Base-by-base conservation (phyloP, 2,113 vertebrate genomes). In the Indicator maculatus region DNA sequence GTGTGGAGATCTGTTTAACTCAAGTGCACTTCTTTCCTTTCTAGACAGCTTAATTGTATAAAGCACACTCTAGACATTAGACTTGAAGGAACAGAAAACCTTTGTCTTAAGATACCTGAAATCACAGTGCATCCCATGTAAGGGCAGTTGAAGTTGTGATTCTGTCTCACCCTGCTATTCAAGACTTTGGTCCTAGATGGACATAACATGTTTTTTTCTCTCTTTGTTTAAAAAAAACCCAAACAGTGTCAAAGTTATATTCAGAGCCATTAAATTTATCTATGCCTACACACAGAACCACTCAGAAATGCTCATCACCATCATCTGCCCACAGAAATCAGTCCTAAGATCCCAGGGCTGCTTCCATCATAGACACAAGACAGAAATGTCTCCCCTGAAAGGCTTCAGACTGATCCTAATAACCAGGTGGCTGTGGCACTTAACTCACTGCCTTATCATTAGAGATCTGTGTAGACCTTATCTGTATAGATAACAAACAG, bases 171-270 rank as follows among this genome's bases (percentile, higher is more conserved):
- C 6, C 23, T 60, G 52, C 13, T 30, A 9, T 18, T 47, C 33
- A 33, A 39, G 20, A 47, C 33, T 38, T 53, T 69, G 39, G 9
- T 66, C 30, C 9, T 4, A 50, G 47, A 8, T 24, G 15, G 33
- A 23, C 11, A 13, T 8, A 50, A 6, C 14, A 52, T 27, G 20
- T 23, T 69, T 67, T 44, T 16, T 44, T 44, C 41, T 44, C 41
- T 41, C 41, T 41, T 41, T 44, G 16, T 55, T 44, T 16, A 16
- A 16, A 44, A 44, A 44, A 38, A 39, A 61, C n/a, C n/a, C 28
- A 18, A 50, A 2, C 27, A 30, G 24, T 69, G 45, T 4, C 30
- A 36, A 47, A 50, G 13, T 33, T 33, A 38, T 0, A 0, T 27
- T 67, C 6, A 9, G 10, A 24, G 12, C 30, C 33, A 24, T 28